Evolutionary conservation across 1,140 invertebrate species (phyloP).

Genomic region (Tachypleus tridentatus): DNA sequence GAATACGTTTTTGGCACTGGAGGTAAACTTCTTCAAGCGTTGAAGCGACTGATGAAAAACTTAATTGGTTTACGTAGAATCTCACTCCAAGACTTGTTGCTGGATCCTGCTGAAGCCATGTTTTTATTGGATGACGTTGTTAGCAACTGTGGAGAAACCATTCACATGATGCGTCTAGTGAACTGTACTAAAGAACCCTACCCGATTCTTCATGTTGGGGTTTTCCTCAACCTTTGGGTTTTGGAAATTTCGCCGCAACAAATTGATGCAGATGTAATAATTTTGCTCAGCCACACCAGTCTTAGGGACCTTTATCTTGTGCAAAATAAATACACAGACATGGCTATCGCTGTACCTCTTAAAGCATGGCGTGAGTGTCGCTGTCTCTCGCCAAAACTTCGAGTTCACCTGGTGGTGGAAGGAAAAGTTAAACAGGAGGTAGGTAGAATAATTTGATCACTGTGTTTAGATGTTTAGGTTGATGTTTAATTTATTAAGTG

Average conservation of each 20-base stretch:
- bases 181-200: constrained; percentile 61
- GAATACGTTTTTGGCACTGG: constrained; percentile 55
- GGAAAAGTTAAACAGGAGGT: constrained; percentile 30
- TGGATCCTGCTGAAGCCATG: constrained; percentile 43
- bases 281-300: constrained; percentile 39
- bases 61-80: constrained; percentile 50
- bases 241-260: constrained; percentile 63
- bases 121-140: constrained; percentile 57
- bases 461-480: no score
- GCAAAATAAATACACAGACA: constrained; percentile 52
- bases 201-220: constrained; percentile 58
- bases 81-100: constrained; percentile 60
- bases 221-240: constrained; percentile 59
- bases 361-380: constrained; percentile 33
- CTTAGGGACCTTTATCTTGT: constrained; percentile 59
- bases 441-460: neutral
- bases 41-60: constrained; percentile 57
- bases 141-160: constrained; percentile 44
- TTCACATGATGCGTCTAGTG: constrained; percentile 52
- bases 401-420: constrained; percentile 34
- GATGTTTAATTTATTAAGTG: no score
- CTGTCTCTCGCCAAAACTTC: constrained; percentile 29
- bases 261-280: constrained; percentile 58
- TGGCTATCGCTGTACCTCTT: constrained; percentile 19
- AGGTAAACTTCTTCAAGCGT: constrained; percentile 41